Evolutionary conservation across 2,888 invertebrate species (phyloP).

Genomic region (Troides oblongomaculatus): DNA sequence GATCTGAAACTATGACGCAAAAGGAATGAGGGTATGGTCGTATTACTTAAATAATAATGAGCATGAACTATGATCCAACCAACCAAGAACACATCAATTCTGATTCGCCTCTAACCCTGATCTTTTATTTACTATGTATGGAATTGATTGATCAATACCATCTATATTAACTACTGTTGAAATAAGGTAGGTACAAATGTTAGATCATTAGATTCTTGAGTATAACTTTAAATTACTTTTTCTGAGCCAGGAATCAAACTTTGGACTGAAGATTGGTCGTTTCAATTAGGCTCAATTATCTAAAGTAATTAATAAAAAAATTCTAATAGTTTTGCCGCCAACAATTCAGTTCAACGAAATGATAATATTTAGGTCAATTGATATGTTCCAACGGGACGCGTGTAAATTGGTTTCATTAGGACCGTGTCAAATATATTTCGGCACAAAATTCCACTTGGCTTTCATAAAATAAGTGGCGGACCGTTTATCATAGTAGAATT

Average conservation of each 20-base stretch:
- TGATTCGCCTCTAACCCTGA: constrained; percentile 9
- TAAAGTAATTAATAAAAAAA: no score
- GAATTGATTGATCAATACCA: constrained; percentile 11
- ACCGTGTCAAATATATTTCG: constrained; percentile 17
- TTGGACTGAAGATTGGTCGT: no score
- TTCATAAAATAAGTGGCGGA: neutral
- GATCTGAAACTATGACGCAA: neutral
- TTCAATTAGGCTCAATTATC: no score
- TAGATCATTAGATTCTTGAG: no score
- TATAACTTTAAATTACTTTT: no score
- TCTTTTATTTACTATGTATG: constrained; percentile 16
- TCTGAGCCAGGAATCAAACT: no score
- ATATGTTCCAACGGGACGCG: constrained; percentile 15
- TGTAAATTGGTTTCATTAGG: constrained; percentile 25
- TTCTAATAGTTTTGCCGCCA: no score
- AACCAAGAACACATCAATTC: constrained; percentile 16
- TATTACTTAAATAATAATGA: neutral
- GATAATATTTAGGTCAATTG: constrained; percentile 28
- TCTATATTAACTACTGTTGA: no score
- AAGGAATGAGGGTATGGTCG: constrained; percentile 8
- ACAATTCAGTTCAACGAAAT: constrained; percentile 2
- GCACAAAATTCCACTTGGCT: constrained; percentile 9
- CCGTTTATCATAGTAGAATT: no score
- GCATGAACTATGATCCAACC: constrained; percentile 4
- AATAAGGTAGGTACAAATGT: no score